Evolutionary conservation across 2,113 vertebrate species (phyloP), one percentile per base, ranked within the genome.

Genomic region (Acanthisitta chloris): DNA sequence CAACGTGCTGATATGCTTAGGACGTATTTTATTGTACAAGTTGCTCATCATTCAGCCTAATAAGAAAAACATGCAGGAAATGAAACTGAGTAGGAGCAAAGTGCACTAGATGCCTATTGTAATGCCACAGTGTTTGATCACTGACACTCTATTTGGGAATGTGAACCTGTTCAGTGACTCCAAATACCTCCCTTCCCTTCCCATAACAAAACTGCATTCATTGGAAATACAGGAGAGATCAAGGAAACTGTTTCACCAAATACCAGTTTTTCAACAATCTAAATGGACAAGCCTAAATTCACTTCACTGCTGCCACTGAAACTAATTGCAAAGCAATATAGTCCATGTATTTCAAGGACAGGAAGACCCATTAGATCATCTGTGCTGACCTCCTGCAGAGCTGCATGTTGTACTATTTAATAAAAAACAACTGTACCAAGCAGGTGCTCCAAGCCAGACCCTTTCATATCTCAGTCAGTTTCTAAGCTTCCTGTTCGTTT

Each of bases 301-400:
- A 64, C 42, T 85, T 64, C 73, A 43, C 62, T 58, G 45, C 33
- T 46, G 91, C 67, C 26, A 12, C 71, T 54, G 58, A 48, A 16
- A 13, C 36, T 59, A 54, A 49, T 74, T 95, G 88, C 67, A 43
- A 64, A 81, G 51, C 61, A 90, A 59, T n/a, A 17, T 5, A 49
- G 36, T 25, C 43, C 8, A 6, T 55, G 18, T 40, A 43, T 45
- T 81, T 81, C 36, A 66, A 73, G 54, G 90, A 46, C 92, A 92
- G 85, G 82, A 91, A 81, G 91, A 91, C 36, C 38, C 59, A 59
- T 86, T 76, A 92, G 81, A 71, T 88, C 79, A 92, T 78, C 55
- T 80, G 67, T 36, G 86, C 62, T 59, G 71, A 52, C 64, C 88
- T 91, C 87, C 87, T 93, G 85, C 76, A 67, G 64, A 86, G 36